Conservation (phyloP, 2,888 invertebrate genomes). For the Amblyjoppa fuscipennis region DNA sequence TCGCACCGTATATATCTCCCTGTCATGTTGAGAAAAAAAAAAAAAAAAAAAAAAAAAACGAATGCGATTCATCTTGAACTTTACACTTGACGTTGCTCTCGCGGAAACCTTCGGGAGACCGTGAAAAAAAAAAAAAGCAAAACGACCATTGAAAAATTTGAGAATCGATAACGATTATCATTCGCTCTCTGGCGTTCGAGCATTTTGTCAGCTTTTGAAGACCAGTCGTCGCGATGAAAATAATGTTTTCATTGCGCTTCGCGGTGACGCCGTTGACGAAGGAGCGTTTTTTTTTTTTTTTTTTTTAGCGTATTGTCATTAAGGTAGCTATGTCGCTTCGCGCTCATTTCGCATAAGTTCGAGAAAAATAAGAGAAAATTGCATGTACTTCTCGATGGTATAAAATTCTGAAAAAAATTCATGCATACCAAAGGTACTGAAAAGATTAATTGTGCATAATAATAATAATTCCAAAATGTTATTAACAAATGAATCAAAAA, state of each 20-base stretch:
- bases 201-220: not conserved
- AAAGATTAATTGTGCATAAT: too few relatives aligned
- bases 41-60: slow-evolving; percentile 1
- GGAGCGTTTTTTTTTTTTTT: not conserved
- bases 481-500: too few relatives aligned
- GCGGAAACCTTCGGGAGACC: not conserved
- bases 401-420: too few relatives aligned
- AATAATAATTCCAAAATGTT: too few relatives aligned
- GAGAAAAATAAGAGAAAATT: too few relatives aligned
- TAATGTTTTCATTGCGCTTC: not conserved
- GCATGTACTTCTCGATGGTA: too few relatives aligned
- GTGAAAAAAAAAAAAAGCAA: not conserved
- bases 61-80: slow-evolving; percentile 48
- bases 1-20: slow-evolving; percentile 9
- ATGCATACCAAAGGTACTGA: too few relatives aligned
- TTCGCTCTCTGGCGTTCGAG: not conserved
- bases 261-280: not conserved
- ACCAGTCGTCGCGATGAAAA: not conserved
- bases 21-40: slow-evolving; percentile 23
- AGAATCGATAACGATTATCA: not conserved
- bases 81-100: slow-evolving; percentile 43
- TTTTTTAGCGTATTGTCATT: not conserved
- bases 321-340: too few relatives aligned
- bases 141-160: not conserved
- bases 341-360: too few relatives aligned